phyloP scores from a whole-genome alignment of 2,113 vertebrate species.

The Sakesphorus luctuosus region DNA sequence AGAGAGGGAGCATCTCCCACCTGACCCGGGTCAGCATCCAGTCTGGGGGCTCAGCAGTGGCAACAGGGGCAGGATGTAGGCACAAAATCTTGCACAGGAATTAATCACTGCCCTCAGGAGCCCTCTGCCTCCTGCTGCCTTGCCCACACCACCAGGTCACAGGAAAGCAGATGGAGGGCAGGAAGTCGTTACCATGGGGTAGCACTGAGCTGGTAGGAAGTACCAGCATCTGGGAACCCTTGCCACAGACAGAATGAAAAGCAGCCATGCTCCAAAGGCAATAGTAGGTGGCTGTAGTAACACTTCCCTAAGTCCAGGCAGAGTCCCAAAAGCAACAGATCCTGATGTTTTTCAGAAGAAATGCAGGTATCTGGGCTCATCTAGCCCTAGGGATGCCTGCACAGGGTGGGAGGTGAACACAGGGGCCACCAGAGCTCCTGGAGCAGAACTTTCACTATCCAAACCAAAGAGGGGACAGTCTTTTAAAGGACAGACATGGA shows the following conservation, averaged over 20 bases:
- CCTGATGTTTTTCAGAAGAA: neutral
- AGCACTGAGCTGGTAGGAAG: neutral
- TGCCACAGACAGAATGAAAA: neutral
- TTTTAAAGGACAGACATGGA: neutral
- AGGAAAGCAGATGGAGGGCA: neutral
- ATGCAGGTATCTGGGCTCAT: neutral
- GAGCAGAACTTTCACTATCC: neutral
- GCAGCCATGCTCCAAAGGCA: neutral
- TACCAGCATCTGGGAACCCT: neutral
- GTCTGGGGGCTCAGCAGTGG: neutral
- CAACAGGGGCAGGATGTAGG: fast-evolving
- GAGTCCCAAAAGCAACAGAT: fast-evolving
- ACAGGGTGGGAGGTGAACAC: neutral
- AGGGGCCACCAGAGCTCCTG: neutral
- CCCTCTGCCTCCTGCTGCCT: fast-evolving
- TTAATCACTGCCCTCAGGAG: neutral
- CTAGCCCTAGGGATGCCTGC: neutral
- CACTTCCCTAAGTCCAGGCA: neutral
- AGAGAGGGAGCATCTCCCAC: neutral
- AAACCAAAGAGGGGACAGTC: neutral
- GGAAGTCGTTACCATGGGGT: neutral
- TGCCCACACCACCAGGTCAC: neutral
- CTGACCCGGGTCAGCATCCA: neutral
- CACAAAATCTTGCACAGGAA: neutral
- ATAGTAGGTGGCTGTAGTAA: no score